A percentile compares a stretch with the other conserved stretches of the same genome.
These are phyloP conservation scores for Drosophila bifasciata DNA, from an alignment of 1,140 invertebrate species.

Conservation along the genomic window DNA sequence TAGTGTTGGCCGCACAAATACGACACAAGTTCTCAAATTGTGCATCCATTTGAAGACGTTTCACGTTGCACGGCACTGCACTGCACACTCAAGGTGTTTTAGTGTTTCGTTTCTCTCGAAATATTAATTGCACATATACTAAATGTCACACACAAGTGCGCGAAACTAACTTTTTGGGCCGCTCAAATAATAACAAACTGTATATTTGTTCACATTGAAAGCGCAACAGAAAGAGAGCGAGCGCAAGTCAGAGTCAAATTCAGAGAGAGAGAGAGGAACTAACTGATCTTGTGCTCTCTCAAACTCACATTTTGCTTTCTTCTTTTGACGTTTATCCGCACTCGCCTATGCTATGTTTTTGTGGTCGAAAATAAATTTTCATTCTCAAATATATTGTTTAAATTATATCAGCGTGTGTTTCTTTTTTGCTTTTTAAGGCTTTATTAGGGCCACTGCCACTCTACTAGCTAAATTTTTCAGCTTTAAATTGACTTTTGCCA, in stretches of 20 bases:
- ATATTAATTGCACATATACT: constrained; percentile 21
- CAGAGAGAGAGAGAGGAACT: constrained; percentile 20
- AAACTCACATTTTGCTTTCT: constrained; percentile 49
- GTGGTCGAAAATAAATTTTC: constrained; percentile 34
- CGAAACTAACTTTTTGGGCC: neutral
- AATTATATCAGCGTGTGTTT: constrained; percentile 11
- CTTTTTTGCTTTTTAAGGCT: no score
- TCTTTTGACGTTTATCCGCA: constrained; percentile 35
- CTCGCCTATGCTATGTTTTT: constrained; percentile 47
- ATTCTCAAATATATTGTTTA: constrained; percentile 3
- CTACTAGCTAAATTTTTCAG: constrained; percentile 1
- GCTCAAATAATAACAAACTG: constrained; percentile 61
- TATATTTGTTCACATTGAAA: constrained; percentile 39
- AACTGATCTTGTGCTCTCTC: constrained; percentile 28
- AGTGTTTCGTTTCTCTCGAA: constrained; percentile 2
- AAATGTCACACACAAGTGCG: constrained; percentile 27
- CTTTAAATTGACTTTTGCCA: constrained; percentile 27
- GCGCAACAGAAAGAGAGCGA: constrained; percentile 22
- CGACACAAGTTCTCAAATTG: constrained; percentile 78
- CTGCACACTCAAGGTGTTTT: constrained; percentile 2
- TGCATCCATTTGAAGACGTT: constrained; percentile 51
- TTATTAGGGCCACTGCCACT: neutral
- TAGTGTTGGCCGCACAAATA: constrained; percentile 78
- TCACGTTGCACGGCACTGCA: neutral
- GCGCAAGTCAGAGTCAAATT: constrained; percentile 16